Base-by-base conservation (phyloP, 2,797 vertebrate genomes). In the Uromys caudimaculatus region DNA sequence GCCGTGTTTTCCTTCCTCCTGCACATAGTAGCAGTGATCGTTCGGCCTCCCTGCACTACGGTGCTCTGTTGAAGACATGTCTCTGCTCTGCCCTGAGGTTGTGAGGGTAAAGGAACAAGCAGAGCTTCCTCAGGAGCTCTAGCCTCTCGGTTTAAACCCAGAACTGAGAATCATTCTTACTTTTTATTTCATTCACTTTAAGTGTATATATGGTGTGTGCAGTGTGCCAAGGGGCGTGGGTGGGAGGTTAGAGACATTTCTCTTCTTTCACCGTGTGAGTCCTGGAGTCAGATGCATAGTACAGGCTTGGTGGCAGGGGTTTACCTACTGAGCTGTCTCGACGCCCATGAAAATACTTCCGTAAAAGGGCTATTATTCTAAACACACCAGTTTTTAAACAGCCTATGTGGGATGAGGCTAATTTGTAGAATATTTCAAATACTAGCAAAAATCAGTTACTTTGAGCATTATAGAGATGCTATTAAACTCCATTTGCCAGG, bases 401-500 rank as follows among this genome's bases (percentile, higher is more conserved):
- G 27, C 9, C 41, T 71, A 0, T 78, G 8, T 32, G 38, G 56
- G 3, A 6, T 41, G 16, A 78, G 54, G 62, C 52, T 16, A n/a
- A 60, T 82, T 52, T 92, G 38, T 85, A 38, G 89, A 71, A 13
- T 54, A 19, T 75, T 32, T 60, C 92, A 32, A 83, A 19, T 91
- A 16, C 44, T 76, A 67, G 62, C n/a, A 82, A 78, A 90, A 85
- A n/a, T 95, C 2, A 12, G 1, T 90, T 91, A 77, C 44, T 93
- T 91, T 76, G 78, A 71, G 75, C 50, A 75, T 81, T 85, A 0
- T 24, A 91, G 50, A 94, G 67, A 71, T 14, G 17, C 11, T 76
- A 38, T 96, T 92, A 83, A 95, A 90, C 16, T 50, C 92, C 29
- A 32, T 89, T 62, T n/a, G 9, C 16, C 19, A 93, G 64, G 56